Base-by-base conservation (phyloP, 1,140 invertebrate species). In the Hypothenemus hampei region DNA sequence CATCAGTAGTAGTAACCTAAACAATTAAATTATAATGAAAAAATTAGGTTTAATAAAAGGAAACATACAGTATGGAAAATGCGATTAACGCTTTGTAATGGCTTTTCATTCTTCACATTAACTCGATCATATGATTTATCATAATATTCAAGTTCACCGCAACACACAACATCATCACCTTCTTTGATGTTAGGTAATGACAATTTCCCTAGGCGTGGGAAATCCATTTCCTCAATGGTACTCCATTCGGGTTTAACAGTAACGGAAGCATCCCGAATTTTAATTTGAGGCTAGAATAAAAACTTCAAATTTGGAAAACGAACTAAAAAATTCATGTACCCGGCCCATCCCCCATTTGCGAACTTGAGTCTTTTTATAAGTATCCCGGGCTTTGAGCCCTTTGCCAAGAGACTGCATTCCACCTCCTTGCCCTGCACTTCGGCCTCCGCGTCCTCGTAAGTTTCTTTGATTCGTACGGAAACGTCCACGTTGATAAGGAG, bases 151-250 rank as follows among this genome's bases (percentile, higher is more conserved):
- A 99, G 74, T 1, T 89, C 88, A 59, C 97, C 97, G 72, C 92
- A 97, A 61, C 84, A 89, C 5, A 86, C 68, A 62, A 87, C 79
- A 60, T 88, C 86, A 57, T 86, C 84, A 63, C 85, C 86, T 59
- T 97, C 93, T 62, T 90, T 91, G 43, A 97, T 85, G 63, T 80
- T 81, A 1, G 92, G 92, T 45, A 96, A 72, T 36, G 90, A 94
- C 0, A 99, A 76, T 73, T 99, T 99, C 5, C 85, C 82, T 10
- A 99, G 78, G 10, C 95, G 81, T 10, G 91, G 90, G 70, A 99
- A 99, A 75, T 99, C 97, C 91, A 99, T 97, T 72, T 99, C 97
- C 70, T 99, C 94, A 66, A 99, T 90, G 4, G 96, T 95, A 26
- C 84, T 84, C 97, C 97, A 99, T 57, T 94, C 93, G 3, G 95